phyloP scores from a whole-genome alignment of 2,113 vertebrate species.

The Tricholaema leucomelas region DNA sequence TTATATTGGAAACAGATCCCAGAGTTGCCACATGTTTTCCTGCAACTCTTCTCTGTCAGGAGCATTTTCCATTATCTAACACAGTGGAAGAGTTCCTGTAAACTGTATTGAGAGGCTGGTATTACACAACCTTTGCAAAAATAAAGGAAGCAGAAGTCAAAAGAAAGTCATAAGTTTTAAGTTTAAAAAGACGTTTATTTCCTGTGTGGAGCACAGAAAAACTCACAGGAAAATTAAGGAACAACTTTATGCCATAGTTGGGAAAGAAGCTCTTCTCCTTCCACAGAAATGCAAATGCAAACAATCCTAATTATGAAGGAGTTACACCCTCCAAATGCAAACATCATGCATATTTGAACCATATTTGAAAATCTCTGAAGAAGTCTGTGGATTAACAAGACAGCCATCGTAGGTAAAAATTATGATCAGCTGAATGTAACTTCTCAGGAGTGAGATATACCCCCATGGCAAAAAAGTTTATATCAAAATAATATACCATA shows the following conservation, averaged over 20 bases:
- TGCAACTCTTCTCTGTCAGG: background rate
- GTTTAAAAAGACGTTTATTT: background rate
- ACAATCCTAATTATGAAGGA: background rate
- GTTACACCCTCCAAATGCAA: background rate
- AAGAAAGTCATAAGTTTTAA: background rate
- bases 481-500: background rate
- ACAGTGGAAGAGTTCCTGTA: background rate
- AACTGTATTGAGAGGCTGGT: background rate
- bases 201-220: background rate
- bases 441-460: background rate
- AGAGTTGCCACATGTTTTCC: background rate
- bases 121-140: constrained; percentile 3
- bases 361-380: background rate
- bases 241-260: background rate
- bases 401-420: background rate
- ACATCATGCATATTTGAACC: background rate
- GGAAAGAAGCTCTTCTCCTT: background rate
- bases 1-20: background rate
- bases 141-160: background rate
- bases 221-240: background rate
- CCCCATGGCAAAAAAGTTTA: background rate
- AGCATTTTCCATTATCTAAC: constrained; percentile 55
- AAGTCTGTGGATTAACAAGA: background rate
- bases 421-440: background rate
- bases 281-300: background rate